Evolutionary conservation across 2,888 invertebrate species (phyloP), one percentile per base, ranked within the genome.

Genomic region (Gastracanthus pulcherrimus): DNA sequence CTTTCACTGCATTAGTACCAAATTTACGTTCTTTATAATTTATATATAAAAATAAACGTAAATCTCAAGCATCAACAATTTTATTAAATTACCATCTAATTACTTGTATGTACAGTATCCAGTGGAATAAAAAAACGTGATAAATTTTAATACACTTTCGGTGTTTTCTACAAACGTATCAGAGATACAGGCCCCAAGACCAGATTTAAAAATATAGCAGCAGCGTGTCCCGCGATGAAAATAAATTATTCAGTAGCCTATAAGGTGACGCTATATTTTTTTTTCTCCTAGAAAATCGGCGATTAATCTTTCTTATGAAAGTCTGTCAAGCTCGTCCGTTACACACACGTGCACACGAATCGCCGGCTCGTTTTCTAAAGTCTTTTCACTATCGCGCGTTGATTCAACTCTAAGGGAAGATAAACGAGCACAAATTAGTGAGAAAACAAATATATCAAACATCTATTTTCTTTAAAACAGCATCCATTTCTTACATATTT

Each of bases 231-330:
- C 60, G 23, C 5, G 38, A 62, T 36, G 51, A 38, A 71, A 29
- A 80, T 80, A 64, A 67, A 80, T 75, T 75, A 80, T 80, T 75
- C 74, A 75, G 36, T 51, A 36, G 69, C 64, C 66, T 19, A n/a
- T n/a, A 29, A 71, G 64, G 51, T 51, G 71, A 70, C 62, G 29
- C 26, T 36, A 48, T 48, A 11, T 62, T 55, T 48, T 75, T 62
- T 64, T 26, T 75, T 45, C 58, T 75, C 62, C 74, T 80, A 75
- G 75, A 70, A 69, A 70, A 76, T 75, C 60, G 38, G 36, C 51
- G 34, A 75, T 80, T 70, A 80, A 70, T 76, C 55, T 55, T 75
- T 70, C 69, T 76, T 80, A 76, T 76, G 70, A 80, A 80, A 76
- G 62, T 75, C 55, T 80, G 58, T 80, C 75, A 60, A 58, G 64